Conservation (phyloP, 2,113 vertebrate genomes). For the Vireo altiloquus region DNA sequence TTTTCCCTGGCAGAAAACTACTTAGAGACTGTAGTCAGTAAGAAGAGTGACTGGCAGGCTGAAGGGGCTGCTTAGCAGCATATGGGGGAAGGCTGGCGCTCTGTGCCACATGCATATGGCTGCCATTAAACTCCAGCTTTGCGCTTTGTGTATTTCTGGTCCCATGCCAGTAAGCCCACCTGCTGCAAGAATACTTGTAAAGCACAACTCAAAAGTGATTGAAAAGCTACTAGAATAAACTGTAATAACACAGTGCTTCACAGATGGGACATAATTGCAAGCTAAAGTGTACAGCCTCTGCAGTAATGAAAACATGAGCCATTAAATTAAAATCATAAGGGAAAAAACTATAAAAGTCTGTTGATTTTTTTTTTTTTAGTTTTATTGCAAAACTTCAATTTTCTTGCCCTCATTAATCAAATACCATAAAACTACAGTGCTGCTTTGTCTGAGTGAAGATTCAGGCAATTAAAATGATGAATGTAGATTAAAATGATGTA, state of each 20-base stretch:
- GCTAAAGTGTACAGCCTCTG: conserved; percentile 85
- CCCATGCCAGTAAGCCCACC: conserved; percentile 84
- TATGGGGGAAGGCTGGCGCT: conserved; percentile 82
- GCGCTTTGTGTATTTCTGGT: conserved; percentile 85
- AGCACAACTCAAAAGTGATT: conserved; percentile 88
- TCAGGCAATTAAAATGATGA: conserved; percentile 76
- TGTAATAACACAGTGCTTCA: conserved; percentile 86
- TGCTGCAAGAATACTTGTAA: conserved; percentile 89
- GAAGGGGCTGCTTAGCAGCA: conserved; percentile 80
- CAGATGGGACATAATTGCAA: conserved; percentile 87
- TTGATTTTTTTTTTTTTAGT: conserved; percentile 75
- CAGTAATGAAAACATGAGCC: conserved; percentile 84
- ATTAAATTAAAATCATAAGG: conserved; percentile 89
- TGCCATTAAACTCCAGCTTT: conserved; percentile 86
- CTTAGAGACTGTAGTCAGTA: conserved; percentile 83
- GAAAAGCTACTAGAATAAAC: conserved; percentile 88
- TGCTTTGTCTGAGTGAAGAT: conserved; percentile 76
- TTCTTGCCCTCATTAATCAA: conserved; percentile 88
- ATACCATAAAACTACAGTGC: conserved; percentile 78
- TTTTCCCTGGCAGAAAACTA: conserved; percentile 86
- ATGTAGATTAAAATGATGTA: conserved; percentile 78
- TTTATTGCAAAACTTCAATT: conserved; percentile 87
- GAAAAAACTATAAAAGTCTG: conserved; percentile 81
- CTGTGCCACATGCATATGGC: conserved; percentile 81
- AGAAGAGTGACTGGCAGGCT: conserved; percentile 84